These are phyloP conservation scores for Philereme vetulata DNA, from an alignment of 2,888 invertebrate genomes.

Conservation along the genomic window DNA sequence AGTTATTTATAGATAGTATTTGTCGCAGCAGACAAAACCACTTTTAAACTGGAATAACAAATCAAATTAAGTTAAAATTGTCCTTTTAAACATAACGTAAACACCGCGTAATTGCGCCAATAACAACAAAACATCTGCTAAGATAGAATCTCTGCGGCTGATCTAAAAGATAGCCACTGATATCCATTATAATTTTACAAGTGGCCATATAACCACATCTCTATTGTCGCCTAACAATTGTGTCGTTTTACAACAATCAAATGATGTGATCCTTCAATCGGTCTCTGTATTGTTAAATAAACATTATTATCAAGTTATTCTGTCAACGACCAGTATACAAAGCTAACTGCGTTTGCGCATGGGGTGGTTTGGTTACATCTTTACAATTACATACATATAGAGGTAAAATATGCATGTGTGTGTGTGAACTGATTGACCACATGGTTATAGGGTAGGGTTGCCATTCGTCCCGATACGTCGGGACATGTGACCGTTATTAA, in stretches of 20 bases:
- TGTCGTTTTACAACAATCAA: conserved; percentile 54
- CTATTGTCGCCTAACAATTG: conserved; percentile 34
- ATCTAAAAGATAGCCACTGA: conserved; percentile 39
- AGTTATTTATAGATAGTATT: too few species aligned
- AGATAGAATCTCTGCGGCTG: conserved; percentile 44
- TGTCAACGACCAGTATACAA: conserved; percentile 42
- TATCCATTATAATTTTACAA: conserved; percentile 37
- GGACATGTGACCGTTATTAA: too few species aligned
- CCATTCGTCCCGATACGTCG: too few species aligned
- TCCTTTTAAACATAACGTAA: too few species aligned
- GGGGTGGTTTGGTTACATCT: conserved; percentile 9
- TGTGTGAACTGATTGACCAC: neutral
- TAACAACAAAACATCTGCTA: conserved; percentile 40
- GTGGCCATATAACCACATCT: conserved; percentile 44
- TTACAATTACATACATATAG: conserved; percentile 17
- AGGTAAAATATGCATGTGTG: conserved; percentile 13
- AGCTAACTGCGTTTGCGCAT: conserved; percentile 16
- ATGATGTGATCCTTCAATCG: conserved; percentile 60
- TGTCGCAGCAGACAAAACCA: too few species aligned
- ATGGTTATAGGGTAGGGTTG: too few species aligned
- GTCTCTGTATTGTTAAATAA: conserved; percentile 36
- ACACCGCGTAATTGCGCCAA: conserved; percentile 19
- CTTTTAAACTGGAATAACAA: too few species aligned
- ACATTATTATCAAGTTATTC: conserved; percentile 45
- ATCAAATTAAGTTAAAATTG: too few species aligned